A percentile compares a stretch with the other conserved stretches of the same genome.
Conservation (phyloP, 2,797 vertebrate species). For the Trachops cirrhosus region DNA sequence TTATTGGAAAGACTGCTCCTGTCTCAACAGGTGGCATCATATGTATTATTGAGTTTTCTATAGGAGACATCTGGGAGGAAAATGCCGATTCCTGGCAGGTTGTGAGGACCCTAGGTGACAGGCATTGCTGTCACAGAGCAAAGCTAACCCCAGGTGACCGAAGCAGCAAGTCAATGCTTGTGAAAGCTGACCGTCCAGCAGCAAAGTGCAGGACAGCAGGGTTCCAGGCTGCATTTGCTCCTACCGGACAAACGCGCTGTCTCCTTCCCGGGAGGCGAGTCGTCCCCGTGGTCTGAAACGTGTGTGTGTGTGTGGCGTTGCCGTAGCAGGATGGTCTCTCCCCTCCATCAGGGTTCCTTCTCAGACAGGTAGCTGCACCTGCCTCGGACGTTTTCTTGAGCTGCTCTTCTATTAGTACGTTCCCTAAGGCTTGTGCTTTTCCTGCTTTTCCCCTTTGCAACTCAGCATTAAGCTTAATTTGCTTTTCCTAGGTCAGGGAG, state of each 20-base stretch:
- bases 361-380: not conserved
- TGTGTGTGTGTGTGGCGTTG: not conserved
- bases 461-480: not conserved
- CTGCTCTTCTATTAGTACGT: not conserved
- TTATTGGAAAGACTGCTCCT: not conserved
- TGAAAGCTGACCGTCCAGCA: not conserved
- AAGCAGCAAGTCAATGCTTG: not conserved
- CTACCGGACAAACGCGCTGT: not conserved
- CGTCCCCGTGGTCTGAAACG: too few relatives aligned
- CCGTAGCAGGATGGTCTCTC: not conserved
- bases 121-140: not conserved
- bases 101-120: not conserved
- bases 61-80: not conserved
- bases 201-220: not conserved
- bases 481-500: not conserved
- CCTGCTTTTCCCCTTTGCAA: not conserved
- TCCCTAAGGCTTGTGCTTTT: not conserved
- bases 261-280: not conserved
- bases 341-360: not conserved
- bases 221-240: not conserved
- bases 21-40: not conserved
- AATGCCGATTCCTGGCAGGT: not conserved
- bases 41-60: not conserved
- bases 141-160: fast-evolving
- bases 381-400: not conserved